Conservation (phyloP, 2,113 vertebrate species). For the Rostratula benghalensis region DNA sequence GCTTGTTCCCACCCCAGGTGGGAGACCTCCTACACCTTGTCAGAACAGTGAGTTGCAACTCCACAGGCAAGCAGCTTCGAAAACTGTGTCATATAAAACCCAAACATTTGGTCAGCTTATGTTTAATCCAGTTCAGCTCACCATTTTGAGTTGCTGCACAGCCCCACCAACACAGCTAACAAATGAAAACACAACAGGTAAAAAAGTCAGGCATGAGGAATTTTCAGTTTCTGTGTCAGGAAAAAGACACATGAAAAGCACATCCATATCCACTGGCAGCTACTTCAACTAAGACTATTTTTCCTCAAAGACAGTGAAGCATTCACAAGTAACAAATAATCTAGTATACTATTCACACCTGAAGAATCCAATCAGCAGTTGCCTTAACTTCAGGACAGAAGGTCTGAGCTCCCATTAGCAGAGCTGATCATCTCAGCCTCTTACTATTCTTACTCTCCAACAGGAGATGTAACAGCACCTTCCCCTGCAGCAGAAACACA, state of each 20-base stretch:
- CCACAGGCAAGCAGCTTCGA: not conserved
- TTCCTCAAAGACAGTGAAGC: not conserved
- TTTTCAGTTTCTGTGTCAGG: not conserved
- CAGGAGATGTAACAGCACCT: not conserved
- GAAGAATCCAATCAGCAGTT: not conserved
- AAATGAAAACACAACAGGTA: not conserved
- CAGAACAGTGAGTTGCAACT: rapidly evolving
- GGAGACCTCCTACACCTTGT: not conserved
- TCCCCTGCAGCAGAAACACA: not conserved
- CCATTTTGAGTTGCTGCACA: not conserved
- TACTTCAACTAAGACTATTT: not conserved
- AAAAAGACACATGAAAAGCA: not conserved
- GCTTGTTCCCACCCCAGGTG: not conserved
- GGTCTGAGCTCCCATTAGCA: not conserved
- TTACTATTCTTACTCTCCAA: not conserved
- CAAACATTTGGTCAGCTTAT: not conserved
- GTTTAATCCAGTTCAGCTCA: not conserved
- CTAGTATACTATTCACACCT: not conserved
- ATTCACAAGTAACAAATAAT: rapidly evolving
- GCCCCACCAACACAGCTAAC: not conserved
- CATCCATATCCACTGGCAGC: not conserved
- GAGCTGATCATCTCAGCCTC: not conserved
- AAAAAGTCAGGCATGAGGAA: not conserved
- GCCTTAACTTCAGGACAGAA: not conserved
- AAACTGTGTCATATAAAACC: not conserved